Evolutionary conservation across 2,113 vertebrate genomes (phyloP).

Genomic region (Oryzias woworae): DNA sequence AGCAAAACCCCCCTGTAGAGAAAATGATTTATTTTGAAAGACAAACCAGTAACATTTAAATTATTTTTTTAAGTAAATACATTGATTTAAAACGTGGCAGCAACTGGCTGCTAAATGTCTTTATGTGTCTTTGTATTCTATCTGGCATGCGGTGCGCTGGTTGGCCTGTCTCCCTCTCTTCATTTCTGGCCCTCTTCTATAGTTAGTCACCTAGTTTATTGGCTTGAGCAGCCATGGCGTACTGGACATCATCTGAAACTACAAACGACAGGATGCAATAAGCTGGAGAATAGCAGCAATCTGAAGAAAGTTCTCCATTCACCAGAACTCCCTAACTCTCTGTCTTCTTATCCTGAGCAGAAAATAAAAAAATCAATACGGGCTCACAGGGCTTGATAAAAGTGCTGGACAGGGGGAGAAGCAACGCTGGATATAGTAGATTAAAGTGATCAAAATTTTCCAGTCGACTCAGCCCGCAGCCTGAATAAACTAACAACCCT

Average conservation of each 20-base stretch:
- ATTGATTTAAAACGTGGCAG: conserved; percentile 4
- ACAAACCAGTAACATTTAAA: too few relatives aligned
- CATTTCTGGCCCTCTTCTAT: conserved; percentile 80
- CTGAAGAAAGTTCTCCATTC: conserved; percentile 98
- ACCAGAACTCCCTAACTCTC: conserved; percentile 94
- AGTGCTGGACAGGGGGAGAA: conserved; percentile 86
- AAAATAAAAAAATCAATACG: conserved; percentile 99
- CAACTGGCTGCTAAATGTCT: conserved; percentile 47
- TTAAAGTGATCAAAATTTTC: conserved; percentile 99
- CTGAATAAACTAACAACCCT: conserved; percentile 94
- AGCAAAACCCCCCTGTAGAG: too few relatives aligned
- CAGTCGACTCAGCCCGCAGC: conserved; percentile 90
- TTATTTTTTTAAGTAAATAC: neutral
- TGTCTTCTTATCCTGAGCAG: conserved; percentile 99
- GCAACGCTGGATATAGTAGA: conserved; percentile 93
- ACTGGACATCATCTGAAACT: conserved; percentile 97
- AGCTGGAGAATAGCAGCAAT: conserved; percentile 95
- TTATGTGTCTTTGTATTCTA: conserved; percentile 58
- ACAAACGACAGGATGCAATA: conserved; percentile 99
- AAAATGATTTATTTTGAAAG: too few relatives aligned
- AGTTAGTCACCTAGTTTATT: conserved; percentile 93
- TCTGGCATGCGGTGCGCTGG: conserved; percentile 71
- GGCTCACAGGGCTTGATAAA: conserved; percentile 95
- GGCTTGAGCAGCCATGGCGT: conserved; percentile 89
- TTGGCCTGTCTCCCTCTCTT: conserved; percentile 76